These are phyloP conservation scores for Poecile atricapillus DNA, from an alignment of 2,113 vertebrate genomes.

Conservation along the genomic window DNA sequence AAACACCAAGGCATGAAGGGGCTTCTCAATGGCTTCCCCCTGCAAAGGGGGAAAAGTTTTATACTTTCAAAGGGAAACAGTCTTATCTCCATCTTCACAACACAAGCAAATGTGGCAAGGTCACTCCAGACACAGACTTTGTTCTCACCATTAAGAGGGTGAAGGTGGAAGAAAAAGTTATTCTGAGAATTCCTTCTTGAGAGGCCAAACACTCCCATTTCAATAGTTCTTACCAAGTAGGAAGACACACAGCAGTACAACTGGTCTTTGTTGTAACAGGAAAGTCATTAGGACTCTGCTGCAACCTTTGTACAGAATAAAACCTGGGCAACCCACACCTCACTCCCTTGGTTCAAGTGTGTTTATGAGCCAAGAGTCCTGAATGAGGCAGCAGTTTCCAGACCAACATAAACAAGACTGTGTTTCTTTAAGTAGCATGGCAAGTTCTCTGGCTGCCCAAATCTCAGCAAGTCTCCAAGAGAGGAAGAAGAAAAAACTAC, in stretches of 20 bases:
- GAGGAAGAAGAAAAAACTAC: not conserved
- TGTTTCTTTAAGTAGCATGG: not conserved
- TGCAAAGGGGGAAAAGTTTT: not conserved
- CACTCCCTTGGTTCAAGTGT: not conserved
- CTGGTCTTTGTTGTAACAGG: not conserved
- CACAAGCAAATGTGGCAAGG: not conserved
- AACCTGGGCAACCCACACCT: not conserved
- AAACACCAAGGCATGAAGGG: not conserved
- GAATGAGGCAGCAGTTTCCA: not conserved
- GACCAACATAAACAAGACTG: not conserved
- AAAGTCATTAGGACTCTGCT: not conserved
- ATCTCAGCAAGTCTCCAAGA: not conserved
- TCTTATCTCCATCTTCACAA: not conserved
- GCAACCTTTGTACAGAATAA: not conserved
- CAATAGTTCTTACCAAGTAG: not conserved
- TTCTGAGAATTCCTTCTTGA: not conserved
- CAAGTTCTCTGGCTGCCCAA: not conserved
- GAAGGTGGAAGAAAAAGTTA: not conserved
- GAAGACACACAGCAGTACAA: not conserved
- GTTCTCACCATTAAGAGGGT: not conserved
- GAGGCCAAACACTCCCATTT: not conserved
- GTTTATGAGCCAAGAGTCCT: not conserved
- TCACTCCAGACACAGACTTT: not conserved
- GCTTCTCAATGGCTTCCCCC: not conserved
- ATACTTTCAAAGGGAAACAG: not conserved